Evolutionary conservation across 2,797 vertebrate genomes (phyloP).

Genomic region (Ctenopoma kingsleyae): DNA sequence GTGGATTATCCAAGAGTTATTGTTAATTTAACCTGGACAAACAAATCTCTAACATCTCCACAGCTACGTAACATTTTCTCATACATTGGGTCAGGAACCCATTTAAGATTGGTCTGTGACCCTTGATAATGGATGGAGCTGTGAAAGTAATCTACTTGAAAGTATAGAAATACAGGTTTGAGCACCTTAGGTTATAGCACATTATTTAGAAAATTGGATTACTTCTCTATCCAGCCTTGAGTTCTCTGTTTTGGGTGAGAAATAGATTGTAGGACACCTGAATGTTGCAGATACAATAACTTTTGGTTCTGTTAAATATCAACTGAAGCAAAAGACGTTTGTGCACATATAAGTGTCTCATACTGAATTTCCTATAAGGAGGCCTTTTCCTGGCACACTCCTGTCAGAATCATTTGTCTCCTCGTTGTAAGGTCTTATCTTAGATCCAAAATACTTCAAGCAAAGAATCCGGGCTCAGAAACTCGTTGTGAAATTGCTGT

Average conservation of each 20-base stretch:
- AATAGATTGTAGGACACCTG: constrained; percentile 1
- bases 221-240: not conserved
- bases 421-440: constrained; percentile 62
- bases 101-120: constrained; percentile 10
- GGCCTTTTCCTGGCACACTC: constrained; percentile 35
- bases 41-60: not conserved
- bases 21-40: not conserved
- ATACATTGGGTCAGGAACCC: not conserved
- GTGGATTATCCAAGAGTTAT: not conserved
- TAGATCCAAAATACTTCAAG: constrained; percentile 73
- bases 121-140: constrained; percentile 2
- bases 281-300: constrained; percentile 17
- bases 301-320: constrained; percentile 45
- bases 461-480: constrained; percentile 58
- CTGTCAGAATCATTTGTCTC: constrained; percentile 62
- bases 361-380: constrained; percentile 38
- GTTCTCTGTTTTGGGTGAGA: constrained; percentile 27
- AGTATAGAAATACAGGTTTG: not conserved
- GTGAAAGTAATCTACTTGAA: constrained; percentile 27
- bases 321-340: constrained; percentile 43
- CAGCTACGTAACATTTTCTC: not conserved
- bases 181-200: not conserved
- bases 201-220: not conserved
- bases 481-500: constrained; percentile 71
- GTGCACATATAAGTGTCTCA: constrained; percentile 17